Evolutionary conservation across 2,113 vertebrate species (phyloP).

Genomic region (Phylloscopus whistleri): DNA sequence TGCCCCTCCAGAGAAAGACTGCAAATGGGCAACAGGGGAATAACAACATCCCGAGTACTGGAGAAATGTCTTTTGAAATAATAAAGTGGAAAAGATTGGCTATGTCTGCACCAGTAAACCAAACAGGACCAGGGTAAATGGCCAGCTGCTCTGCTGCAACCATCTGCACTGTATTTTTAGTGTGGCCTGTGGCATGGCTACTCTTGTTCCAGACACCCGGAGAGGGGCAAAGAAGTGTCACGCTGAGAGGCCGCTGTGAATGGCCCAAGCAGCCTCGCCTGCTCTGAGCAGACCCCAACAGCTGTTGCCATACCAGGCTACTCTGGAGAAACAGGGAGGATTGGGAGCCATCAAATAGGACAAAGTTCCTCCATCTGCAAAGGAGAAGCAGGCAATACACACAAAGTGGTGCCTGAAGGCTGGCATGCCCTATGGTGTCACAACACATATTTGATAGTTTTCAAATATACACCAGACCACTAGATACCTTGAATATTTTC

Average conservation of each 20-base stretch:
- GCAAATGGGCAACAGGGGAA: background rate
- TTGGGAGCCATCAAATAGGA: background rate
- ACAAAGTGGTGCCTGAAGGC: background rate
- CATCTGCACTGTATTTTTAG: background rate
- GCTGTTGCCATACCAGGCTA: background rate
- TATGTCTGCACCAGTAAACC: background rate
- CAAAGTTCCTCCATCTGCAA: background rate
- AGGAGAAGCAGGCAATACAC: background rate
- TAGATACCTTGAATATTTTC: background rate
- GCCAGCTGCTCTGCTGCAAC: background rate
- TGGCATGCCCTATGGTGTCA: background rate
- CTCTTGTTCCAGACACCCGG: background rate
- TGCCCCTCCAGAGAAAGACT: background rate
- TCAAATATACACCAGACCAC: conserved; percentile 2
- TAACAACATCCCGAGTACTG: background rate
- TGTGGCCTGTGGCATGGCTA: background rate
- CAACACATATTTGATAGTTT: conserved; percentile 1
- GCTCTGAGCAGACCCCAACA: background rate
- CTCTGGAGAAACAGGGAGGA: background rate
- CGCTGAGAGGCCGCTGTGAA: background rate
- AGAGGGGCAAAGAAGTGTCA: background rate
- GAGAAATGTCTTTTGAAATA: background rate
- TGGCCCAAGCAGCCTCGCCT: rapidly evolving
- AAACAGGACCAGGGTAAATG: background rate
- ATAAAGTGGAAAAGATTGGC: background rate